Evolutionary conservation across 2,113 vertebrate species (phyloP).

Genomic region (Crotalus tigris): DNA sequence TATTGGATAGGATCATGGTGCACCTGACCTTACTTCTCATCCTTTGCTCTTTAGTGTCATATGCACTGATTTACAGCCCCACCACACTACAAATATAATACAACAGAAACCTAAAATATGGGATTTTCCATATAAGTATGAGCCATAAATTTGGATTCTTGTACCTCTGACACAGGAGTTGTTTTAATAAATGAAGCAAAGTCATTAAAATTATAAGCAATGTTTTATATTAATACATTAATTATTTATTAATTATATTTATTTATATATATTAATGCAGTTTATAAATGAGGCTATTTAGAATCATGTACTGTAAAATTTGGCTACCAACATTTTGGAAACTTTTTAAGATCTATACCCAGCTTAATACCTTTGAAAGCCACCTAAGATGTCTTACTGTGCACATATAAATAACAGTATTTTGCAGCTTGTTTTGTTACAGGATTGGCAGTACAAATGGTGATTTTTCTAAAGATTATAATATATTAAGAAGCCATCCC

Average conservation of each 20-base stretch:
- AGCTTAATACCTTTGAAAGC: not conserved
- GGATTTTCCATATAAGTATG: not conserved
- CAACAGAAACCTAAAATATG: not conserved
- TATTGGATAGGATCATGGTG: not conserved
- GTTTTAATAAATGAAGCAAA: not conserved
- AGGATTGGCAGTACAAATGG: not conserved
- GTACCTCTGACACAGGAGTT: not conserved
- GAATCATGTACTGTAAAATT: not conserved
- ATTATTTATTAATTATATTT: no score
- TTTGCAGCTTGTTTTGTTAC: not conserved
- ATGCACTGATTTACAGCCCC: not conserved
- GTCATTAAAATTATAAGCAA: not conserved
- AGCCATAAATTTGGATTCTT: not conserved
- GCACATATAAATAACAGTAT: not conserved
- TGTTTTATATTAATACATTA: not conserved
- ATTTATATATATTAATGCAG: no score
- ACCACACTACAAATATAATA: not conserved
- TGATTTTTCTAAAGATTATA: not conserved
- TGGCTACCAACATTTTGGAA: not conserved
- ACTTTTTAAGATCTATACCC: not conserved
- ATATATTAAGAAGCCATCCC: not conserved
- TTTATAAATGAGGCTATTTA: not conserved
- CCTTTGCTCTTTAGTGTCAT: not conserved
- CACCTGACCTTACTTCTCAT: not conserved
- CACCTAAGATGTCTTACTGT: not conserved